Evolutionary conservation across 2,888 invertebrate species (phyloP).

Genomic region (Yponomeuta sedellus): DNA sequence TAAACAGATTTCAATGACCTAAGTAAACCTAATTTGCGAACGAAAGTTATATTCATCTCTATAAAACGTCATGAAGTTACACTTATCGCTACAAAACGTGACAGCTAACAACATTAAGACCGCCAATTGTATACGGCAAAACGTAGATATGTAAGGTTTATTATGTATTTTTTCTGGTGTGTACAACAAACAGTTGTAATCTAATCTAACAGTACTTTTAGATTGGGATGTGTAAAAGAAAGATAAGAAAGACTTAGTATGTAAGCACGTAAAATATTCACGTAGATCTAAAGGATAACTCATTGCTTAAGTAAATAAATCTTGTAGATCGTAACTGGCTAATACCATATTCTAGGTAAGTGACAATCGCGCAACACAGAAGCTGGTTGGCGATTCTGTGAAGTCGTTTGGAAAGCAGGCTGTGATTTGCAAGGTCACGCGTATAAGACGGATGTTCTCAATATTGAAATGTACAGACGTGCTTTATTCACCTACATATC

Average conservation of each 20-base stretch:
- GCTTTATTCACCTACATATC: slow-evolving; percentile 76
- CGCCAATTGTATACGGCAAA: too few relatives aligned
- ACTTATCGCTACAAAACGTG: too few relatives aligned
- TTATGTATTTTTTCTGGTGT: too few relatives aligned
- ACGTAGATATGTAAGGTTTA: too few relatives aligned
- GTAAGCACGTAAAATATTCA: neutral
- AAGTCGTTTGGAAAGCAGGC: slow-evolving; percentile 76
- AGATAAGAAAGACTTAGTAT: neutral
- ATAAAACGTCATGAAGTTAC: too few relatives aligned
- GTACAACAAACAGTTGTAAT: too few relatives aligned
- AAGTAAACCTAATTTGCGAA: too few relatives aligned
- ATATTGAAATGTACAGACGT: slow-evolving; percentile 75
- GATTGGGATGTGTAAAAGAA: neutral
- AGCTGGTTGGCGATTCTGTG: slow-evolving; percentile 65
- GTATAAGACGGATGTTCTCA: slow-evolving; percentile 77
- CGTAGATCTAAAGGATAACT: slow-evolving; percentile 13
- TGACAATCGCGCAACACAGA: slow-evolving; percentile 62
- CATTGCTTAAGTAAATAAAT: slow-evolving; percentile 18
- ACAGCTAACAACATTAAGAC: too few relatives aligned
- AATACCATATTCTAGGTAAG: slow-evolving; percentile 36
- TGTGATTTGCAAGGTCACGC: slow-evolving; percentile 77
- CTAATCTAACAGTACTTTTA: neutral
- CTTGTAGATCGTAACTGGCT: slow-evolving; percentile 21
- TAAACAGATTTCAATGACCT: too few relatives aligned
- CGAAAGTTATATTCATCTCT: too few relatives aligned